Evolutionary conservation across 64 coral and sea anemone species (phyloP).

Genomic region (Anthopleura sola): DNA sequence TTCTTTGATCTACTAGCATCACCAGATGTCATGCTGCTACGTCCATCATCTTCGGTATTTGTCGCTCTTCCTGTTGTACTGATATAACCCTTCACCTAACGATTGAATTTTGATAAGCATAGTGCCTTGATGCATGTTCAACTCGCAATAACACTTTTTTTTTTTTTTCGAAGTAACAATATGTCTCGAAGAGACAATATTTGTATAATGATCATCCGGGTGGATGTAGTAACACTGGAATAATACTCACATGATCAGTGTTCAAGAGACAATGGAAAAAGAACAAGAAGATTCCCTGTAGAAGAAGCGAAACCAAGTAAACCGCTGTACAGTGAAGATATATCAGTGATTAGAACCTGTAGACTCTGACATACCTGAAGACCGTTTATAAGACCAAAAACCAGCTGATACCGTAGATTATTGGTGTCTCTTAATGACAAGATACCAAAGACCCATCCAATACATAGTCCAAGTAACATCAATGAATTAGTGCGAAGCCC

Average conservation of each 20-base stretch:
- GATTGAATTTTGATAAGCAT: background rate
- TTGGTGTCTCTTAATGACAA: constrained; percentile 44
- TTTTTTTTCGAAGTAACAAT: too few relatives aligned
- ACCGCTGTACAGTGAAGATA: too few relatives aligned
- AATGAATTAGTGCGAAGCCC: constrained; percentile 67
- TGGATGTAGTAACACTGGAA: background rate
- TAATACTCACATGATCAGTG: constrained; percentile 47
- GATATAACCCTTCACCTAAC: constrained; percentile 7
- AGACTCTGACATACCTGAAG: constrained; percentile 54
- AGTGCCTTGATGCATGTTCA: too few relatives aligned
- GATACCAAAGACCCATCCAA: constrained; percentile 82
- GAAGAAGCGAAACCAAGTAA: background rate
- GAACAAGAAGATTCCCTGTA: constrained; percentile 61
- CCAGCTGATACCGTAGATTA: constrained; percentile 54
- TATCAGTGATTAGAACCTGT: too few relatives aligned
- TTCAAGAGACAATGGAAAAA: constrained; percentile 65
- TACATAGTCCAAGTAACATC: constrained; percentile 60
- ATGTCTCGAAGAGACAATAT: too few relatives aligned
- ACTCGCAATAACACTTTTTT: too few relatives aligned
- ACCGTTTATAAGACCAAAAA: constrained; percentile 78
- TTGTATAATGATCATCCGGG: too few relatives aligned
- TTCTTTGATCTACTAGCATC: background rate
- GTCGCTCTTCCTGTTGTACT: background rate
- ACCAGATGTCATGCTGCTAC: background rate
- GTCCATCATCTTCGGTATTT: background rate